Evolutionary conservation across 92 coral and sea anemone species (phyloP).

Genomic region (Paramuricea clavata): DNA sequence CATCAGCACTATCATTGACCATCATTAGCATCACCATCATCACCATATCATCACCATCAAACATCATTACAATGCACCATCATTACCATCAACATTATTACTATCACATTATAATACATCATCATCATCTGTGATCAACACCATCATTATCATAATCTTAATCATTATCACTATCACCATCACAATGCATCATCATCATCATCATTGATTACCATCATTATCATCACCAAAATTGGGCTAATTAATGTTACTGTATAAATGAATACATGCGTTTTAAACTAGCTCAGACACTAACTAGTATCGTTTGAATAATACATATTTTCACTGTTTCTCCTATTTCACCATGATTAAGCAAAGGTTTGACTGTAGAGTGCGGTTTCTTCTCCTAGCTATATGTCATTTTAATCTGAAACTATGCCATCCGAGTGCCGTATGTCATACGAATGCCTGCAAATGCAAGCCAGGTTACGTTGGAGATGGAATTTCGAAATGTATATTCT

Average conservation of each 20-base stretch:
- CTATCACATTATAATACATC: no score
- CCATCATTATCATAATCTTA: neutral
- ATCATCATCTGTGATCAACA: neutral
- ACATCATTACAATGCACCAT: no score
- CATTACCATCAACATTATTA: neutral
- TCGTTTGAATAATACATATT: no score
- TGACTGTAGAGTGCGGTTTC: neutral
- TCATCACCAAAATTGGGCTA: no score
- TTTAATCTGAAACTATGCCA: constrained; percentile 8
- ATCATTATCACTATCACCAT: neutral
- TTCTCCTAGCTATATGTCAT: constrained; percentile 22
- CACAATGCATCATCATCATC: neutral
- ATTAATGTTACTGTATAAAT: no score
- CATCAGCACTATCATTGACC: neutral
- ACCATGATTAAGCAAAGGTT: neutral
- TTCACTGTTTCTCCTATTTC: no score
- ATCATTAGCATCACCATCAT: neutral
- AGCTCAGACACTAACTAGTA: no score
- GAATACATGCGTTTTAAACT: no score
- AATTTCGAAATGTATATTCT: constrained; percentile 28
- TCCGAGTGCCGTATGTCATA: constrained; percentile 18
- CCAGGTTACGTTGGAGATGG: constrained; percentile 41
- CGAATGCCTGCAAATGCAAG: constrained; percentile 32
- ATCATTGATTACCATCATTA: no score
- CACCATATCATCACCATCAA: neutral